Evolutionary conservation across 2,888 invertebrate species (phyloP).

Genomic region (Lamellibrachia columna): DNA sequence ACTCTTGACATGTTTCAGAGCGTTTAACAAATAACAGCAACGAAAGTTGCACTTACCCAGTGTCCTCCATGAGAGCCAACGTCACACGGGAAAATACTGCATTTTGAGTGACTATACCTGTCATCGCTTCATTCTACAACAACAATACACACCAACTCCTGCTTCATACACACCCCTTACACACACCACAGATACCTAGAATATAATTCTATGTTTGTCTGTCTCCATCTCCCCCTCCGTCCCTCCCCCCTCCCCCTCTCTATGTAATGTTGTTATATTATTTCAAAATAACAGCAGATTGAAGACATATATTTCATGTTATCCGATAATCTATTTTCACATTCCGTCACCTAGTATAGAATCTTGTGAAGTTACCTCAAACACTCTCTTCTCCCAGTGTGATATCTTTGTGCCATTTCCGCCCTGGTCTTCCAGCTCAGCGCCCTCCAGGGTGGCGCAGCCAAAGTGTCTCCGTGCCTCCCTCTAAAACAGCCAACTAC

Average conservation of each 20-base stretch:
- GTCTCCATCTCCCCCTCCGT: no score
- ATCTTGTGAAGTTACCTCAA: background rate
- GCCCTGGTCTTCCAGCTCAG: conserved; percentile 96
- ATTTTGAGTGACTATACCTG: conserved; percentile 47
- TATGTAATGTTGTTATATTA: no score
- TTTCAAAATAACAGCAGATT: no score
- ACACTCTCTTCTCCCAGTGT: conserved; percentile 19
- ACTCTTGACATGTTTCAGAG: no score
- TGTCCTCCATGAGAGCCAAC: conserved; percentile 45
- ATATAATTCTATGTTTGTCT: no score
- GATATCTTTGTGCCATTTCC: conserved; percentile 86
- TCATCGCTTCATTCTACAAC: conserved; percentile 46
- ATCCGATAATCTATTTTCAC: no score
- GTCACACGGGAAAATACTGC: conserved; percentile 43
- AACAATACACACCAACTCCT: conserved; percentile 18
- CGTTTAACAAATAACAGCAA: background rate
- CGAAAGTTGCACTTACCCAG: conserved; percentile 37
- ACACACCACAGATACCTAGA: no score
- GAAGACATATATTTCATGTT: no score
- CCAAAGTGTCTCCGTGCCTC: conserved; percentile 90
- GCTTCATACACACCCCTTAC: background rate
- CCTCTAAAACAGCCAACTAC: conserved; percentile 56
- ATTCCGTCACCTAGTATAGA: no score
- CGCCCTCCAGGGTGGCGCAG: conserved; percentile 87
- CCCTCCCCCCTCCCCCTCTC: no score